These are phyloP conservation scores for Dolichallabes microphthalmus DNA, from an alignment of 2,113 vertebrate genomes.

Conservation along the genomic window DNA sequence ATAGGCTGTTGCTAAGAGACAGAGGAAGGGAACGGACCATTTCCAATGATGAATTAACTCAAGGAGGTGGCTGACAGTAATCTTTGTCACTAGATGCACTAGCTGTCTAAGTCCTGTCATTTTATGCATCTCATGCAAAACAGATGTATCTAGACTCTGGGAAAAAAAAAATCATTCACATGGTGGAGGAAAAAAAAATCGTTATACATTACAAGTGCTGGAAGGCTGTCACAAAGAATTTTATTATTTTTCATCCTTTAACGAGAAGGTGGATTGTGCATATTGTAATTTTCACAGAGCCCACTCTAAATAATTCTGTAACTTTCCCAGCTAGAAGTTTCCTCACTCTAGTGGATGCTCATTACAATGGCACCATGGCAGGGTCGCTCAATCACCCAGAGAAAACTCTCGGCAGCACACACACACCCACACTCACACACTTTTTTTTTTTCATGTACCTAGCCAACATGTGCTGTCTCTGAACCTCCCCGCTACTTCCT, in stretches of 20 bases:
- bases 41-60: constrained; percentile 95
- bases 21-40: constrained; percentile 86
- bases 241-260: constrained; percentile 80
- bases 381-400: constrained; percentile 75
- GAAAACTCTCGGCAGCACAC: constrained; percentile 69
- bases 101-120: constrained; percentile 96
- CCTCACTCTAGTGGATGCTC: constrained; percentile 66
- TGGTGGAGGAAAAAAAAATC: constrained; percentile 66
- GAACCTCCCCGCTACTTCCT: constrained; percentile 58
- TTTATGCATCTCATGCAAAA: constrained; percentile 96
- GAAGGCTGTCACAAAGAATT: constrained; percentile 79
- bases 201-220: constrained; percentile 75
- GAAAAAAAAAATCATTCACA: constrained; percentile 62
- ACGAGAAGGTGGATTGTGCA: constrained; percentile 75
- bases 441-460: constrained; percentile 54
- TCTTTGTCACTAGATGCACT: constrained; percentile 94
- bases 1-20: constrained; percentile 98
- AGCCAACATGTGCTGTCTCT: constrained; percentile 52
- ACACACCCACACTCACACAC: constrained; percentile 64
- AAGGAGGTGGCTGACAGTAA: constrained; percentile 86
- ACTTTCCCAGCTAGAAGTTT: constrained; percentile 75
- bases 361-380: constrained; percentile 76
- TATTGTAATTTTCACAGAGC: constrained; percentile 75
- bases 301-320: constrained; percentile 78
- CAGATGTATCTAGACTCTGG: constrained; percentile 88